phyloP scores from a whole-genome alignment of 2,888 invertebrate species.

The Scaptomyza cyrtandrae region DNA sequence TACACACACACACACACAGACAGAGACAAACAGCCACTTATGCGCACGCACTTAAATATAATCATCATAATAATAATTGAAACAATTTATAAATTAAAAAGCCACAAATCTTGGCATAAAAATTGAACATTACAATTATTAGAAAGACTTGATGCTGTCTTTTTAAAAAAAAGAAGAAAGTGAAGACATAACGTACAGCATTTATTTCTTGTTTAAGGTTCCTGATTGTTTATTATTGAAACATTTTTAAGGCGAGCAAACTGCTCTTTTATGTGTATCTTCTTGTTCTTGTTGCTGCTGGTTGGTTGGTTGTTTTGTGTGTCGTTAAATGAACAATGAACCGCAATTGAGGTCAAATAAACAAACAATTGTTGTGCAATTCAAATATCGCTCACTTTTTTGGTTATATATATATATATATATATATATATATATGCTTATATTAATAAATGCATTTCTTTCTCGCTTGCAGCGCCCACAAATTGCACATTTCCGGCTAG shows the following conservation, averaged over 20 bases:
- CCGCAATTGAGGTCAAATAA: slow-evolving; percentile 65
- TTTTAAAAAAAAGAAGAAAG: slow-evolving; percentile 43
- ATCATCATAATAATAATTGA: slow-evolving; percentile 79
- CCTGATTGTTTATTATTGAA: slow-evolving; percentile 41
- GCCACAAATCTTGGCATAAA: slow-evolving; percentile 79
- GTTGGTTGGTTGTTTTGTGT: slow-evolving; percentile 2
- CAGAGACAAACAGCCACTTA: slow-evolving; percentile 50
- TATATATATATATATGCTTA: slow-evolving; percentile 8
- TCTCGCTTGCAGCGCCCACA: slow-evolving; percentile 83
- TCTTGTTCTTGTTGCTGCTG: slow-evolving; percentile 31
- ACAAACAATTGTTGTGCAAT: slow-evolving; percentile 51
- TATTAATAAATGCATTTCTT: slow-evolving; percentile 18
- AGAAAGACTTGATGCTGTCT: slow-evolving; percentile 28
- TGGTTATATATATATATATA: slow-evolving; percentile 15
- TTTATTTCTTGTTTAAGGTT: slow-evolving; percentile 10
- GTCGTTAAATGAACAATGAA: slow-evolving; percentile 73
- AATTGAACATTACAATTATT: slow-evolving; percentile 77
- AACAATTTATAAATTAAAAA: slow-evolving; percentile 81
- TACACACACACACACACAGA: slow-evolving; percentile 11
- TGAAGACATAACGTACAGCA: slow-evolving; percentile 30
- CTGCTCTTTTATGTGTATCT: slow-evolving; percentile 51
- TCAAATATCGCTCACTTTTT: slow-evolving; percentile 54
- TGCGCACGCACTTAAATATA: slow-evolving; percentile 78
- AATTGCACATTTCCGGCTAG: slow-evolving; percentile 92
- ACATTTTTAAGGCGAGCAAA: slow-evolving; percentile 32